Conservation (phyloP, 2,888 invertebrate species). For the Scrobipalpa costella region DNA sequence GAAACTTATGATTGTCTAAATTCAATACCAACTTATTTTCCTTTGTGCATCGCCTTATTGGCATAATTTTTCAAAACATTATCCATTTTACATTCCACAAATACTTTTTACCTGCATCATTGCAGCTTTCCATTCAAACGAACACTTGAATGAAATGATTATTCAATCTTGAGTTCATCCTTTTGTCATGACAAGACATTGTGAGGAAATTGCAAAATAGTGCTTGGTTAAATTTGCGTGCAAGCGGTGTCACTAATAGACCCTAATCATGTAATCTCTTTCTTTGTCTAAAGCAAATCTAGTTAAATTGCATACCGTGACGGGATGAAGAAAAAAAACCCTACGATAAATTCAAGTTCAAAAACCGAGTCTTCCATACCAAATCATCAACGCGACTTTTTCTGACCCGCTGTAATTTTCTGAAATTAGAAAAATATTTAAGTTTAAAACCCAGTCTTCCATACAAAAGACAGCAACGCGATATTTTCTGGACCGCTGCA, state of each 20-base stretch:
- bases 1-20: no score
- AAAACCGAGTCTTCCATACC: conserved; percentile 32
- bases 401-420: no score
- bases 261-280: conserved; percentile 23
- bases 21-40: no score
- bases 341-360: not conserved
- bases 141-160: conserved; percentile 13
- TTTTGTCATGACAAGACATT: conserved; percentile 13
- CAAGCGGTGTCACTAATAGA: conserved; percentile 29
- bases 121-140: conserved; percentile 13
- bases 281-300: conserved; percentile 1
- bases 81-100: not conserved
- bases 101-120: conserved; percentile 4
- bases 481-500: no score
- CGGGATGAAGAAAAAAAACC: not conserved
- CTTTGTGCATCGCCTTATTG: no score
- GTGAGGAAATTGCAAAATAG: conserved; percentile 23
- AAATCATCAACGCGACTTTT: conserved; percentile 46
- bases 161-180: conserved; percentile 17
- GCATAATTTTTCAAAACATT: not conserved
- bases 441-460: conserved; percentile 8
- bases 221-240: conserved; percentile 23
- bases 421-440: no score
- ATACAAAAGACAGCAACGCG: conserved; percentile 51
- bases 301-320: not conserved